Conservation (phyloP, 2,888 invertebrate species). For the Andrena minutula region DNA sequence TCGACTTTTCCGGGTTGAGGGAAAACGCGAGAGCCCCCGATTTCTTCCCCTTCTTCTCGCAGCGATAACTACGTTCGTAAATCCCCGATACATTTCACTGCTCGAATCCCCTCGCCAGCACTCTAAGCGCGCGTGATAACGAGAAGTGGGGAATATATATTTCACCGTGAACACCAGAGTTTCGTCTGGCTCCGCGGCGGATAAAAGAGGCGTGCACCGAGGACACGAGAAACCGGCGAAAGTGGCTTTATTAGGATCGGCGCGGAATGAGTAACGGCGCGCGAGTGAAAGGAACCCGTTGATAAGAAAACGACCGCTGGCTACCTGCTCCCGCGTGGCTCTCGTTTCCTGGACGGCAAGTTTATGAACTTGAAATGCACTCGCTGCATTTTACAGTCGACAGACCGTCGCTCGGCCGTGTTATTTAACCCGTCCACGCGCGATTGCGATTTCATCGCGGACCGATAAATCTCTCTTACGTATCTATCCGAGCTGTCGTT, state of each 20-base stretch:
- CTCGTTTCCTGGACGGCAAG: conserved; percentile 30
- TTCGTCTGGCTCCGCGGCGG: neutral
- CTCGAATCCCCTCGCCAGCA: neutral
- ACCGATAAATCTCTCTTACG: neutral
- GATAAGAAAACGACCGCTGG: conserved; percentile 59
- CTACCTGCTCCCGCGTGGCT: conserved; percentile 56
- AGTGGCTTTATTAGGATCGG: conserved; percentile 72
- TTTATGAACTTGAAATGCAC: conserved; percentile 54
- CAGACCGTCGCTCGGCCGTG: neutral
- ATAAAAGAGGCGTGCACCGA: conserved; percentile 24
- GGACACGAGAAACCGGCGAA: conserved; percentile 58
- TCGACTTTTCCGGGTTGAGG: conserved; percentile 38
- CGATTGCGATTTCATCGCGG: conserved; percentile 4
- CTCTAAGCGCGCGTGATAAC: no score
- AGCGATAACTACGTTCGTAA: neutral
- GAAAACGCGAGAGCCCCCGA: conserved; percentile 5
- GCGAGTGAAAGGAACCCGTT: conserved; percentile 73
- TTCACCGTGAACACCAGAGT: neutral
- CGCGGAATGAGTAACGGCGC: conserved; percentile 62
- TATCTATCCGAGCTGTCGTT: neutral
- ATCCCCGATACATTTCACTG: no score
- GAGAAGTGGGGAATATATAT: neutral
- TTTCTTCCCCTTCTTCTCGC: neutral
- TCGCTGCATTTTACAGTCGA: neutral
- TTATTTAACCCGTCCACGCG: neutral